These are phyloP conservation scores for Myotis brandtii DNA, from an alignment of 2,113 vertebrate species.

Conservation along the genomic window DNA sequence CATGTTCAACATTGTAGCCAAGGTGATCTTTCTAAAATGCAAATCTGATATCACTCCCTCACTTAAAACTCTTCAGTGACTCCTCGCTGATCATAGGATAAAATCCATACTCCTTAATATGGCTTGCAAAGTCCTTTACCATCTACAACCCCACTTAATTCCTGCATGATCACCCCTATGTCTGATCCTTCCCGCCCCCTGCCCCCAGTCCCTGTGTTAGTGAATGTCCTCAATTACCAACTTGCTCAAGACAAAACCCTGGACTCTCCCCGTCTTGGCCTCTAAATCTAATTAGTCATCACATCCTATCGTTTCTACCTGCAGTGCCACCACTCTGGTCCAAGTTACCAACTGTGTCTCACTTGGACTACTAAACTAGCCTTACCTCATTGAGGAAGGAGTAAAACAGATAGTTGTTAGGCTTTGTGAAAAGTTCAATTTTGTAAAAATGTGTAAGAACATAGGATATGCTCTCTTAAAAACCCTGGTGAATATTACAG, in stretches of 20 bases:
- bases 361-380: not conserved
- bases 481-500: not conserved
- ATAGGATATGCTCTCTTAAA: not conserved
- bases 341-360: not conserved
- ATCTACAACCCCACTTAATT: not conserved
- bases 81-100: not conserved
- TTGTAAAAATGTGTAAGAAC: constrained; percentile 14
- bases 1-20: not conserved
- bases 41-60: not conserved
- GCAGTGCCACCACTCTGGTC: not conserved
- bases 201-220: not conserved
- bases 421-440: not conserved
- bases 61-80: not conserved
- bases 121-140: not conserved
- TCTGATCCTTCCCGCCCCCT: not conserved
- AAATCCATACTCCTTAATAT: not conserved
- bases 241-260: not conserved
- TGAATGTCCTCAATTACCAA: not conserved
- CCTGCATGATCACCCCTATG: not conserved
- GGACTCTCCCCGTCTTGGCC: not conserved
- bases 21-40: not conserved
- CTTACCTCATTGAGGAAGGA: not conserved
- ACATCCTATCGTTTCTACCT: not conserved
- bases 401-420: not conserved
- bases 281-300: not conserved